A percentile compares a stretch with the other conserved stretches of the same genome.
phyloP scores from a whole-genome alignment of 2,113 vertebrate genomes.

The Carettochelys insculpta region DNA sequence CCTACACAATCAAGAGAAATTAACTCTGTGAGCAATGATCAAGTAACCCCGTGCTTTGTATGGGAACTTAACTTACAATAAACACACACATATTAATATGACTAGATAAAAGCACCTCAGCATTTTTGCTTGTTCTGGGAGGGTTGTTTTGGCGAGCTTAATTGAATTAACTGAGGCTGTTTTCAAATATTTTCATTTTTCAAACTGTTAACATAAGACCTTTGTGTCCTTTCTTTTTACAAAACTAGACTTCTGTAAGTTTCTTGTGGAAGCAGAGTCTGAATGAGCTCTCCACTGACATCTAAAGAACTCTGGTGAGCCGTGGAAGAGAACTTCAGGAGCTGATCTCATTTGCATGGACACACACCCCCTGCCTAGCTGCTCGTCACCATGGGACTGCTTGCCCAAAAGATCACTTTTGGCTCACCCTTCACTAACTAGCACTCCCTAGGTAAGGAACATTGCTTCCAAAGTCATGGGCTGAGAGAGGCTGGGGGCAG shows the following conservation, averaged over 20 bases:
- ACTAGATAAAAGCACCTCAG: neutral
- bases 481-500: too few relatives aligned
- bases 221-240: neutral
- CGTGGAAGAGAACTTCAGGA: too few relatives aligned
- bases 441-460: too few relatives aligned
- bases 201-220: neutral
- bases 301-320: too few relatives aligned
- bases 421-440: too few relatives aligned
- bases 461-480: too few relatives aligned
- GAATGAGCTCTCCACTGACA: too few relatives aligned
- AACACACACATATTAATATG: neutral
- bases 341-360: too few relatives aligned
- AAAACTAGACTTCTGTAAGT: neutral
- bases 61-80: neutral
- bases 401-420: too few relatives aligned
- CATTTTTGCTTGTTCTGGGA: neutral
- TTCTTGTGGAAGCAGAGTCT: too few relatives aligned
- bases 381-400: too few relatives aligned
- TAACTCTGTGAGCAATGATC: neutral
- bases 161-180: neutral
- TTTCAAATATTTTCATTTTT: neutral
- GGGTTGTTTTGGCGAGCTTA: neutral
- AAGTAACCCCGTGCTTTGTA: neutral
- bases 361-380: too few relatives aligned
- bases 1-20: neutral